A percentile compares a stretch with the other conserved stretches of the same genome.
Evolutionary conservation across 2,797 vertebrate species (phyloP).

Genomic region (Lophius americanus): DNA sequence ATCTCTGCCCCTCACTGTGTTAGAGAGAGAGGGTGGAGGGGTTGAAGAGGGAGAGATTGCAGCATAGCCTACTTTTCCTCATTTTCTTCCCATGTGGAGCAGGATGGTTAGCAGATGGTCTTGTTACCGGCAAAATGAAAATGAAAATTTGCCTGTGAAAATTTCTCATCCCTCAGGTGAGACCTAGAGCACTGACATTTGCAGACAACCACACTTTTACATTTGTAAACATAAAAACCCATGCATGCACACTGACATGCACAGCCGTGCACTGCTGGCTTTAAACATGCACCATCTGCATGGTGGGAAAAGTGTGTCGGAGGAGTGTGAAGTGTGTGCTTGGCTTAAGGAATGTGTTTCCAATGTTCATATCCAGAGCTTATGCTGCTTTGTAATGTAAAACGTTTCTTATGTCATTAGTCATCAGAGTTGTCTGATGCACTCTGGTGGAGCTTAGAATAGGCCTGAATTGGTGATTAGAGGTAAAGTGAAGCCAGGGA

Average conservation of each 20-base stretch:
- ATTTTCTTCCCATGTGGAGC: constrained; percentile 58
- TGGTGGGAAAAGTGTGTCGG: constrained; percentile 67
- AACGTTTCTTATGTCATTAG: constrained; percentile 61
- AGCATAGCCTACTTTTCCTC: constrained; percentile 51
- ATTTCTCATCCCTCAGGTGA: constrained; percentile 89
- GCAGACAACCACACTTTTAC: constrained; percentile 27
- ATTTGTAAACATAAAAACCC: constrained; percentile 22
- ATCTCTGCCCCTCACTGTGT: constrained; percentile 76
- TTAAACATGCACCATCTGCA: constrained; percentile 83
- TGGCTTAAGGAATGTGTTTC: constrained; percentile 69
- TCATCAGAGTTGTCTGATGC: constrained; percentile 62
- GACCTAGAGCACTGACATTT: constrained; percentile 67
- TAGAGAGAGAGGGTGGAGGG: constrained; percentile 51
- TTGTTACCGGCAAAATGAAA: constrained; percentile 87
- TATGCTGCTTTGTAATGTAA: constrained; percentile 75
- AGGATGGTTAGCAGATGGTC: constrained; percentile 87
- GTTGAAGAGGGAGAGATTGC: constrained; percentile 51
- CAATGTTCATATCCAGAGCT: constrained; percentile 72
- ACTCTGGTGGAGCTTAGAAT: constrained; percentile 60
- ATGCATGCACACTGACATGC: constrained; percentile 24
- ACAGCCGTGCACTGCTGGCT: constrained; percentile 68
- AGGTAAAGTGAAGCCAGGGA: constrained; percentile 60
- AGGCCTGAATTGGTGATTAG: constrained; percentile 67
- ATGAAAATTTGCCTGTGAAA: constrained; percentile 87
- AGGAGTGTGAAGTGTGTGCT: constrained; percentile 62